These are phyloP conservation scores for Eulemur mongoz DNA, from an alignment of 2,797 vertebrate genomes.

Conservation along the genomic window DNA sequence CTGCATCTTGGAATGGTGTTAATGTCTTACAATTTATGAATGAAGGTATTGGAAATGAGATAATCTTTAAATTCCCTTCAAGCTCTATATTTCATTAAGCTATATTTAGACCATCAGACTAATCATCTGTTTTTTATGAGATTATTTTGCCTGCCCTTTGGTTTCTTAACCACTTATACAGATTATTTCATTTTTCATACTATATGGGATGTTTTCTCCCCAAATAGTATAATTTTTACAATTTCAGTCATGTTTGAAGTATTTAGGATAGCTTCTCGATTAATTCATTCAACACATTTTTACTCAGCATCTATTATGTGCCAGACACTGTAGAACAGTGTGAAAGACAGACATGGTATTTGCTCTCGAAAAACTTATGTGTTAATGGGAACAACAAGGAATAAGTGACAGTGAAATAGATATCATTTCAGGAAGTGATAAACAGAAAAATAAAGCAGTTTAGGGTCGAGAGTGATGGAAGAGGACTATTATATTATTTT, in stretches of 20 bases:
- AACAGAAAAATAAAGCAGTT: not conserved
- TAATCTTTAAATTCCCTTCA: not conserved
- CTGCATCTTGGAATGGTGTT: not conserved
- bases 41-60: not conserved
- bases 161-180: not conserved
- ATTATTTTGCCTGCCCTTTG: not conserved
- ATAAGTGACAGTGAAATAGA: not conserved
- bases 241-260: not conserved
- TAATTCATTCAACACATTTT: not conserved
- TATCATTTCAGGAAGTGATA: not conserved
- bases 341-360: not conserved
- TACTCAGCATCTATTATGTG: not conserved
- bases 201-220: slow-evolving; percentile 9
- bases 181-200: slow-evolving; percentile 10
- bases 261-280: not conserved
- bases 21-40: not conserved
- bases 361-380: not conserved
- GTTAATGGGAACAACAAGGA: not conserved
- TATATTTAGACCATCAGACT: not conserved
- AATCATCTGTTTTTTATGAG: slow-evolving; percentile 3
- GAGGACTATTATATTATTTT: not conserved
- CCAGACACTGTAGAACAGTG: not conserved
- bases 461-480: not conserved
- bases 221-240: not conserved
- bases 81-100: not conserved